Base-by-base conservation (phyloP, 2,888 invertebrate species). In the Cremastinae sp. region DNA sequence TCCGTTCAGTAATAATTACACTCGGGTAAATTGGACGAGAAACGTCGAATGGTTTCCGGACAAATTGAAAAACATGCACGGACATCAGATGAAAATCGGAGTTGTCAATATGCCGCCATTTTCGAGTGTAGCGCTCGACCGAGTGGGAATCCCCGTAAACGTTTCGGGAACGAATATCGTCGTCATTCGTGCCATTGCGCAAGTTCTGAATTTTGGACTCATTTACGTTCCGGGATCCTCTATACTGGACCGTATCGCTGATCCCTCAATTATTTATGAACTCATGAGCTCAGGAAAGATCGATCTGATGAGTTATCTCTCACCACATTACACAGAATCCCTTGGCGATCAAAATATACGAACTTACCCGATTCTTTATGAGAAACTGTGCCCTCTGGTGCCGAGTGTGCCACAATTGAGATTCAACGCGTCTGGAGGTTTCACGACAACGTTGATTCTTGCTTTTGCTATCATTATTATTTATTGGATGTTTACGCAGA, bases 31-130 rank as follows among this genome's bases (percentile, higher is more conserved):
- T 0, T 74, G 75, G 53, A 53, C 75, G 4, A 10, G 35, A 7
- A 14, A 9, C 5, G 41, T 14, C 14, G 10, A 69, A 14, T 69
- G 79, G 55, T 82, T 81, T 37, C 83, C 84, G 0, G 58, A 82
- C 41, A 80, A 83, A 20, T 1, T 78, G 4, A 18, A 1, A 0
- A 58, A 84, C 66, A 75, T 83, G 55, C 14, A 79, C 12, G 79
- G 80, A 3, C 78, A 81, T 39, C 70, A 71, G 0, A 3, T 84
- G 0, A 64, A n/a, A 2, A 58, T 79, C 8, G 56, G 37, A 0
- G 5, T 76, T 0, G 0, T 47, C 0, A 7, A 75, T 0, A 39
- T 53, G 0, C 37, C 74, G 0, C 80, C 79, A 0, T 45, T 73
- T 20, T n/a, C 70, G 1, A 1, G 12, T 0, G 5, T 72, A 0